Base-by-base conservation (phyloP, 2,797 vertebrate genomes). In the Enteromius argenteus region DNA sequence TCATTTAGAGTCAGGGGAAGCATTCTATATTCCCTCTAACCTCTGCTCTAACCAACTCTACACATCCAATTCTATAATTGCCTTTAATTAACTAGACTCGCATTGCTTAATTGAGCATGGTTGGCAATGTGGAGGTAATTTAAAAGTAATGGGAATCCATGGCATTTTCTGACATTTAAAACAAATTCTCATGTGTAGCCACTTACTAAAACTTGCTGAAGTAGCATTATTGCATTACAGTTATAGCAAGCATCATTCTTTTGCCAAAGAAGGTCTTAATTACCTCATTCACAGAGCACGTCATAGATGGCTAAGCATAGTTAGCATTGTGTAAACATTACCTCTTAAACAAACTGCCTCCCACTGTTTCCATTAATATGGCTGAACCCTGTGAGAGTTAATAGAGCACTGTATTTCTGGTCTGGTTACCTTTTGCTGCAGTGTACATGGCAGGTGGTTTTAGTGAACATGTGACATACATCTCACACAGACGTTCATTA, bases 131-230 rank as follows among this genome's bases (percentile, higher is more conserved):
- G 21, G 44, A 72, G 66, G 66, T 77, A 75, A 73, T 84, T 64
- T 81, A 64, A 69, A 79, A 44, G 78, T 85, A 58, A 79, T 79
- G 44, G 62, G 64, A 30, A 84, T 77, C 71, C 77, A 62, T 84
- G 85, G 39, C 39, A 80, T 86, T 84, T 83, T 66, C 42, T 62
- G 81, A 56, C 77, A 64, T 84, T 84, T 80, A 53, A 77, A 73
- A 39, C 49, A 88, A 73, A 73, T 17, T 37, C 72, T 62, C 30
- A 56, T 51, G 51, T 60, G 62, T 53, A 84, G 53, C 8, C 56
- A 66, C 13, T 81, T 81, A 62, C 4, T 10, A 35, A 75, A 64
- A 62, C 30, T 37, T 39, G 30, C 80, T 66, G 32, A 75, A 67
- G 51, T 21, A 44, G 35, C 32, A 21, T 39, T 68, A 66, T 37